phyloP scores from a whole-genome alignment of 1,140 invertebrate genomes.

The Listronotus bonariensis region DNA sequence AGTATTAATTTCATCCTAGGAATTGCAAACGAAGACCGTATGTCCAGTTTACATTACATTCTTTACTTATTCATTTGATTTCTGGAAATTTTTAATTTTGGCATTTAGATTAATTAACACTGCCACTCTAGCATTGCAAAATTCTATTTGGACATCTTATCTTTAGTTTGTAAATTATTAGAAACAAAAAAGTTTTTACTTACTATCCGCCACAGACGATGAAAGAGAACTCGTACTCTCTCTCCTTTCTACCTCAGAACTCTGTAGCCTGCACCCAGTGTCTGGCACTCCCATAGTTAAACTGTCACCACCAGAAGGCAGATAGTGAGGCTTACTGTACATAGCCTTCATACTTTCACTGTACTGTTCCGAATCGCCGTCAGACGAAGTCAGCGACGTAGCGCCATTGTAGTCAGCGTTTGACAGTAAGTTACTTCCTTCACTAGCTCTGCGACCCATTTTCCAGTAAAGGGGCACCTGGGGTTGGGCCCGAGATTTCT shows the following conservation, averaged over 20 bases:
- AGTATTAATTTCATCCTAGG: too few species aligned
- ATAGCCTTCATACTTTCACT: conserved; percentile 39
- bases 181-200: conserved; percentile 1
- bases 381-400: conserved; percentile 29
- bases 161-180: too few species aligned
- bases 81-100: too few species aligned
- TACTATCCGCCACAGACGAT: conserved; percentile 59
- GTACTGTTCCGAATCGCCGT: conserved; percentile 27
- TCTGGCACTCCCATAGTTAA: conserved; percentile 40
- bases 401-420: conserved; percentile 46
- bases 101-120: too few species aligned
- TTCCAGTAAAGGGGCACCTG: conserved; percentile 59
- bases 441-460: conserved; percentile 58
- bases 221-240: conserved; percentile 64
- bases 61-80: too few species aligned
- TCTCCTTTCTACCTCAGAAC: conserved; percentile 58
- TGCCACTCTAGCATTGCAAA: too few species aligned
- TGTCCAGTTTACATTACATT: too few species aligned
- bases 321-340: conserved; percentile 34
- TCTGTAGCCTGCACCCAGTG: conserved; percentile 50
- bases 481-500: conserved; percentile 57
- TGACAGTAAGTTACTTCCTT: conserved; percentile 58
- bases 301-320: conserved; percentile 60
- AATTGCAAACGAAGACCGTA: too few species aligned
- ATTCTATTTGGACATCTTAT: too few species aligned